These are phyloP conservation scores for Norana najaformis DNA, from an alignment of 2,888 invertebrate genomes.

Conservation along the genomic window DNA sequence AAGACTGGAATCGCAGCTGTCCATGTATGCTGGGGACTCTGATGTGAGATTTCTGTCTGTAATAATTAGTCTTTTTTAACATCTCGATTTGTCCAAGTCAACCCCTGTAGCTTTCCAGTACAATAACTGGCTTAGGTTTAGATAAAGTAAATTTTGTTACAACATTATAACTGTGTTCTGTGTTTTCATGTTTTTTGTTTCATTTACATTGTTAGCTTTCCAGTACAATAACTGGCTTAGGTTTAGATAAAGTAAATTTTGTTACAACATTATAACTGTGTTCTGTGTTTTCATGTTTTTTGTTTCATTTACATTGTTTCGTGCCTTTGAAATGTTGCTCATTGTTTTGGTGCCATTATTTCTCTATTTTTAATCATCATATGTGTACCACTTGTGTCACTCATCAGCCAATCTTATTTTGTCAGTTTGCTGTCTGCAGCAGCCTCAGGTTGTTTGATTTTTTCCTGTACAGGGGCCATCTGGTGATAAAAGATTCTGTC, in stretches of 20 bases:
- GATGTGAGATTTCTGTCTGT: background rate
- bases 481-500: slow-evolving; percentile 17
- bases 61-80: background rate
- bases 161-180: background rate
- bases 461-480: slow-evolving; percentile 6
- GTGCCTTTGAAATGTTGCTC: background rate
- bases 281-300: background rate
- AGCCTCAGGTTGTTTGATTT: background rate
- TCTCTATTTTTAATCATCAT: background rate
- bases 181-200: background rate
- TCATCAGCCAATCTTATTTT: background rate
- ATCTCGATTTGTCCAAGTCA: background rate
- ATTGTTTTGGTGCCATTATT: background rate
- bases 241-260: background rate
- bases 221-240: background rate
- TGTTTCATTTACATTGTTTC: background rate
- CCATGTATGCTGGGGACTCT: background rate
- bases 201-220: background rate
- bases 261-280: background rate
- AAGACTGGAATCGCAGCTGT: slow-evolving; percentile 28
- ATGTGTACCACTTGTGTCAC: background rate
- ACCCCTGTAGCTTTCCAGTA: background rate
- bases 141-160: background rate
- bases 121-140: background rate
- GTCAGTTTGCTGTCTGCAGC: background rate